These are phyloP conservation scores for Urocyon cinereoargenteus DNA, from an alignment of 2,797 vertebrate species.

Conservation along the genomic window DNA sequence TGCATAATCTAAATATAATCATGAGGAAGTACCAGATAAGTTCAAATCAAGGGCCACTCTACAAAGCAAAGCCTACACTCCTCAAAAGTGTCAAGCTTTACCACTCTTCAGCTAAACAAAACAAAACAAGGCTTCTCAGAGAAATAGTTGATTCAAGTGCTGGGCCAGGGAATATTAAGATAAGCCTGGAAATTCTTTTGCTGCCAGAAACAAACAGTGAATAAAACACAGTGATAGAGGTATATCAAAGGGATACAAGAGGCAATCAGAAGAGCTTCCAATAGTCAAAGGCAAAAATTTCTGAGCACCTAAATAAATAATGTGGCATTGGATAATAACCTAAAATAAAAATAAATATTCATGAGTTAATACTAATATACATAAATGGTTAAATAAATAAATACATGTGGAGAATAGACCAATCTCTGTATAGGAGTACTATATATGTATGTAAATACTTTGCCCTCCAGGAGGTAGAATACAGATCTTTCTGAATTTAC, in stretches of 20 bases:
- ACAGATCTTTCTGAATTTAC: background rate
- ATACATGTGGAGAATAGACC: background rate
- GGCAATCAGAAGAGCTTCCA: background rate
- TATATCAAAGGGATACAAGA: background rate
- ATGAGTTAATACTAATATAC: background rate
- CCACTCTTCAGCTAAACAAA: background rate
- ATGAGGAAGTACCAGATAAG: background rate
- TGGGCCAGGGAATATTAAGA: background rate
- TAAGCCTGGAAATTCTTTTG: background rate
- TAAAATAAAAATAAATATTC: slow-evolving; percentile 14
- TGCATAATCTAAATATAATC: background rate
- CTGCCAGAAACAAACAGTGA: background rate
- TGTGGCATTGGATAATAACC: background rate
- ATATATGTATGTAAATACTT: background rate
- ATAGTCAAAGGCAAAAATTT: background rate
- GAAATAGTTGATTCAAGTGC: background rate
- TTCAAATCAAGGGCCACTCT: background rate
- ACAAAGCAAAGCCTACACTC: no score
- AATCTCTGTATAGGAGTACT: background rate
- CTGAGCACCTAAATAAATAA: background rate
- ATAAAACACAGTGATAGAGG: background rate
- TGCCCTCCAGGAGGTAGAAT: background rate
- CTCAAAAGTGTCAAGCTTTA: background rate
- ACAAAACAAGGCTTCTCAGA: background rate
- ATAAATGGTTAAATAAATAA: slow-evolving; percentile 12